Conservation (phyloP, 2,888 invertebrate species). For the Luffia ferchaultella region DNA sequence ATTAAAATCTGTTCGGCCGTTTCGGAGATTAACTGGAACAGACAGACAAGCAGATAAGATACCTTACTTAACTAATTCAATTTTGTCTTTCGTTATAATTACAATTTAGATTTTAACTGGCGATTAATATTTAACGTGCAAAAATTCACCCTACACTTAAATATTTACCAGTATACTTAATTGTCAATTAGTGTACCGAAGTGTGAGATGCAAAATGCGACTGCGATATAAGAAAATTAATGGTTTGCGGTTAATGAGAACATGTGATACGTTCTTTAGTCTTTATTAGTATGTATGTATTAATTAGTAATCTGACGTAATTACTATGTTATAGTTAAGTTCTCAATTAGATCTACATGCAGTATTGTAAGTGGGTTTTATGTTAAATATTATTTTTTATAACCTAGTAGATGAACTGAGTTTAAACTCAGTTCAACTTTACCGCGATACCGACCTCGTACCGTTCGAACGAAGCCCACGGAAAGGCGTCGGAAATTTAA, state of each 20-base stretch:
- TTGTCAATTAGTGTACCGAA: no score
- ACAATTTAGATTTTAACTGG: neutral
- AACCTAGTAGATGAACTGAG: neutral
- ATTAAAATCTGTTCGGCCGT: no score
- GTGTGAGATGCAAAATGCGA: no score
- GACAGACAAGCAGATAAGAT: no score
- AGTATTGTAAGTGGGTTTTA: neutral
- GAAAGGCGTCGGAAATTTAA: constrained; percentile 61
- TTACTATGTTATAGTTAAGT: no score
- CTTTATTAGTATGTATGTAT: neutral
- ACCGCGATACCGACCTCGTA: no score
- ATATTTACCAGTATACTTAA: neutral
- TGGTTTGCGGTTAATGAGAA: neutral
- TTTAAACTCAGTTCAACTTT: neutral
- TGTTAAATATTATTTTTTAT: neutral
- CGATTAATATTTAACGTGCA: neutral
- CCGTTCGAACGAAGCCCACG: neutral
- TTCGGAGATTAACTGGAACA: no score
- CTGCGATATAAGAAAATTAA: neutral
- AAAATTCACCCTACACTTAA: neutral
- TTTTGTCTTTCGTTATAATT: neutral
- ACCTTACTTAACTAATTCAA: no score
- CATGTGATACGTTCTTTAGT: neutral
- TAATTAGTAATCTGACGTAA: no score
- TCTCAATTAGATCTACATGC: no score